Conservation (phyloP, 2,797 vertebrate species). For the Syngnathus acus region DNA sequence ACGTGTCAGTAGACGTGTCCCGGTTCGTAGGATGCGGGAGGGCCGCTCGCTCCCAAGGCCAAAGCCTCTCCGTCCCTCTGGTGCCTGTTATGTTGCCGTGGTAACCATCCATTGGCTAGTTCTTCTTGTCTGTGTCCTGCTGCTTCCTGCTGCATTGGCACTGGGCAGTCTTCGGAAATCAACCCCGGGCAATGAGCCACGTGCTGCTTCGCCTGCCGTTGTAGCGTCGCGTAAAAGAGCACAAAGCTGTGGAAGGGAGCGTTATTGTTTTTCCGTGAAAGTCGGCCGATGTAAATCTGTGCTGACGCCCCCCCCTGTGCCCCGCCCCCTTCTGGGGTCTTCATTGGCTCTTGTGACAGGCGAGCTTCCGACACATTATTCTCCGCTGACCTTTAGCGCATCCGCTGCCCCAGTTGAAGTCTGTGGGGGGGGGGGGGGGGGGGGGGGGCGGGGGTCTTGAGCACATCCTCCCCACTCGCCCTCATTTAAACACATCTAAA, state of each 20-base stretch:
- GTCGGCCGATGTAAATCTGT: background rate
- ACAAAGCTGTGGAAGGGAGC: background rate
- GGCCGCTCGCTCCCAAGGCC: too few species aligned
- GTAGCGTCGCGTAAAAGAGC: background rate
- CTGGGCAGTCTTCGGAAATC: too few species aligned
- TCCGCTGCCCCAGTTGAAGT: constrained; percentile 17
- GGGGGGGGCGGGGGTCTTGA: background rate
- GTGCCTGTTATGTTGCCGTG: background rate
- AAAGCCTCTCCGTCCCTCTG: constrained; percentile 11
- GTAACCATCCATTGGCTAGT: too few species aligned
- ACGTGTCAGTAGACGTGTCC: too few species aligned
- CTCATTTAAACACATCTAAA: constrained; percentile 71
- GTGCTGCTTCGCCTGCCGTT: background rate
- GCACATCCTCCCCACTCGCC: constrained; percentile 32
- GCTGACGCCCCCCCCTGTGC: constrained; percentile 25
- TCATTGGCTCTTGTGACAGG: constrained; percentile 65
- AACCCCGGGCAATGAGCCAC: background rate
- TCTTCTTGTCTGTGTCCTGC: too few species aligned
- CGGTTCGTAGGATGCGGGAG: too few species aligned
- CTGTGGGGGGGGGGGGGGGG: background rate
- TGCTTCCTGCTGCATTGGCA: too few species aligned
- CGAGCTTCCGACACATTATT: constrained; percentile 57
- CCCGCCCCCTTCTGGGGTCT: constrained; percentile 55
- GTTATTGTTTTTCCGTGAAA: background rate
- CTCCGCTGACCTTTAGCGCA: constrained; percentile 64